Percentiles rank a stretch among this genome's conserved stretches.
These are phyloP conservation scores for Melanotaenia boesemani DNA, from an alignment of 2,797 vertebrate genomes.

Conservation along the genomic window DNA sequence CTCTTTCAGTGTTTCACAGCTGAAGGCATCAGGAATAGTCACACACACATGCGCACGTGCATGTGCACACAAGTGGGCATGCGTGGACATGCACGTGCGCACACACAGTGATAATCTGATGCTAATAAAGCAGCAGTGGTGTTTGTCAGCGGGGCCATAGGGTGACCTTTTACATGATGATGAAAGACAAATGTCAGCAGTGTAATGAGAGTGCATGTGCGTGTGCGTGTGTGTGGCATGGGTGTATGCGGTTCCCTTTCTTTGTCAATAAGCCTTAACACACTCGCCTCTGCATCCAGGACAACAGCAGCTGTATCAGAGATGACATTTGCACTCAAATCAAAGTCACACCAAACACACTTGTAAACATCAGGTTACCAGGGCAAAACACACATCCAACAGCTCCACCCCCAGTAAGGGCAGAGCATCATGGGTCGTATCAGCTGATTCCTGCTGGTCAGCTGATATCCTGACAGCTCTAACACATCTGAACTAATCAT, in stretches of 20 bases:
- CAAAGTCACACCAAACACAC: neutral
- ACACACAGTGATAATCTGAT: constrained; percentile 49
- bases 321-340: constrained; percentile 33
- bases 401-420: too few species aligned
- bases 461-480: too few species aligned
- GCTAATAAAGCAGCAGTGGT: constrained; percentile 69
- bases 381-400: neutral
- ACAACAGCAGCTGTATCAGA: constrained; percentile 31
- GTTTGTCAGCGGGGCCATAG: constrained; percentile 43
- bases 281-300: constrained; percentile 40
- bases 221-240: constrained; percentile 14
- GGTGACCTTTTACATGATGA: constrained; percentile 63
- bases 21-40: constrained; percentile 17
- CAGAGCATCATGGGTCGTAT: neutral
- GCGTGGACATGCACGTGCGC: constrained; percentile 13
- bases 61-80: neutral
- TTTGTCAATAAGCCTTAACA: constrained; percentile 26
- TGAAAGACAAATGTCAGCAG: constrained; percentile 71
- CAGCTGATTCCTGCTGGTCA: too few species aligned
- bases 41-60: constrained; percentile 7
- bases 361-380: constrained; percentile 9
- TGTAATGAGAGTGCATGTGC: constrained; percentile 76
- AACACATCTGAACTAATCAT: too few species aligned
- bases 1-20: neutral
- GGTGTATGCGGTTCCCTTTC: constrained; percentile 9